Evolutionary conservation across 2,113 vertebrate genomes (phyloP), one percentile per base, ranked within the genome.

Genomic region (Psephotus haematonotus): DNA sequence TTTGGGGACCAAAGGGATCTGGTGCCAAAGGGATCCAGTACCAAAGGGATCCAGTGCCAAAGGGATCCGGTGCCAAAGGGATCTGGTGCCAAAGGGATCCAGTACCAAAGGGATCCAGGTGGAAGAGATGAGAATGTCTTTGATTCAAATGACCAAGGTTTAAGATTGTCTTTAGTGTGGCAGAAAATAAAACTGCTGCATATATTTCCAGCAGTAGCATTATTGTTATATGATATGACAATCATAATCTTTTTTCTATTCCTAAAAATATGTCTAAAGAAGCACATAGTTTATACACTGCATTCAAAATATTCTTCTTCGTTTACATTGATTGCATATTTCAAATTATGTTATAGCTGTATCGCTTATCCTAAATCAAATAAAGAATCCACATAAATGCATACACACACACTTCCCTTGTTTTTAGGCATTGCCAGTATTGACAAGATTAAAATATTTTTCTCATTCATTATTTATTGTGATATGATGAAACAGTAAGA

Each of bases 311-410:
- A 97, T 96, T 97, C 96, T 96, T 94, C 97, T 96, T 98, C 88
- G 89, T 97, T 98, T 98, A 98, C 95, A 88, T 92, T 97, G 97
- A 98, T 97, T 98, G 97, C 97, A 97, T 96, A 97, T 97, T 98
- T 97, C 67, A 82, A 97, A 96, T 80, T 97, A 95, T 95, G 93
- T 97, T 97, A 97, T 95, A 96, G 95, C 89, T 97, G 97, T 97
- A 96, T 97, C 86, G 52, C 97, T 96, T 97, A 96, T 94, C 81
- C 94, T 94, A 97, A 97, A 97, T 97, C 95, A 96, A 97, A 97
- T 97, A 96, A 98, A 90, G 80, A 90, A 84, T 95, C 63, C 84
- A 95, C 37, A 95, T 93, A 96, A 95, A 95, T 91, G 83, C 93
- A 91, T 37, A 77, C 87, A 71, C 88, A 71, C 88, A 91, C 85